Base-by-base conservation (phyloP, 2,888 invertebrate species). In the Odontocolon sp. region DNA sequence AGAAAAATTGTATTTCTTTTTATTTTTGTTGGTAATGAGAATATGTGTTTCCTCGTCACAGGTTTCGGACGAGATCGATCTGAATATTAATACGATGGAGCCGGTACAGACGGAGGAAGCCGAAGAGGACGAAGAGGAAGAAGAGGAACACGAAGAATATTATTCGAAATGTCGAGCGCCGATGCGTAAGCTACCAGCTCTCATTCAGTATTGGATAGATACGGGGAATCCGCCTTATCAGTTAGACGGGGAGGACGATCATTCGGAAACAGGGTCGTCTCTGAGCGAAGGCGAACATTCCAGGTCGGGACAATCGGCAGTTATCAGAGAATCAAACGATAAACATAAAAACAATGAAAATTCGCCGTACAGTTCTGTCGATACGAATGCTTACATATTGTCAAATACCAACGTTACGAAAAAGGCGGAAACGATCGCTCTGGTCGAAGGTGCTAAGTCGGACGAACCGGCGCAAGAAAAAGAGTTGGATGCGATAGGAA, bases 171-270 rank as follows among this genome's bases (percentile, higher is more conserved):
- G 36, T 11, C 78, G 72, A 1, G 16, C 74, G 9, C 81, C 82
- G 21, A 79, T 84, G 56, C 80, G 80, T 3, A 87, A 86, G 61
- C 50, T 82, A 52, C 67, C 78, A 2, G 77, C 50, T 4, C 75
- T 83, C 1, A 70, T 88, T 50, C 87, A 87, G 50, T 81, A 85
- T 68, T 88, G 89, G 89, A 71, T 89, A 26, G 74, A 88, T 67
- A 88, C 87, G 18, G 87, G 88, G 3, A 81, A 84, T 63, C 59
- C 81, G 2, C 85, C 87, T 0, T 84, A 81, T 38, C 54, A 23
- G 11, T 5, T 73, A 26, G 26, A 26, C 11, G 59, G 73, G 0
- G 33, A 77, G 1, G 54, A 14, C 1, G 59, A 52, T 11, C 14
- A 64, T 3, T 78, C 79, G 2, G 82, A 80, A 4, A 71, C 66